Percentiles rank a stretch among this genome's conserved stretches.
phyloP scores from a whole-genome alignment of 1,140 invertebrate genomes.

The Habropoda laboriosa region DNA sequence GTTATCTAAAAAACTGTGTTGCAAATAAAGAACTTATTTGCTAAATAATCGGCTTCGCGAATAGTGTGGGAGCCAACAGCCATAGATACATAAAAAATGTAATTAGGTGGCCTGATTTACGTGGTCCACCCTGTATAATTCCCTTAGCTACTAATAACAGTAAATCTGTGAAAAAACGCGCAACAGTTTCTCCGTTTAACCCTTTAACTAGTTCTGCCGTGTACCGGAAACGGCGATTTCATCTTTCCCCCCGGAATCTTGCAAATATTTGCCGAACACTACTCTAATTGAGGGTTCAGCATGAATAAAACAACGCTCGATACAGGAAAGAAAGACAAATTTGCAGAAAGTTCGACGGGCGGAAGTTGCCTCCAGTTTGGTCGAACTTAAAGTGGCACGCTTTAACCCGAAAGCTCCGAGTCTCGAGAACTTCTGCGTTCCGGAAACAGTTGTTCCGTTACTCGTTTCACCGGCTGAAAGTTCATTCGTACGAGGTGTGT shows the following conservation, averaged over 20 bases:
- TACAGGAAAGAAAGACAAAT: constrained; percentile 27
- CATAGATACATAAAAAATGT: too few relatives aligned
- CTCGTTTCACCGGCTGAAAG: too few relatives aligned
- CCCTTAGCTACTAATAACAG: too few relatives aligned
- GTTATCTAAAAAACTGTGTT: too few relatives aligned
- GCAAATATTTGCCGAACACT: not conserved
- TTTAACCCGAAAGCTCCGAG: not conserved
- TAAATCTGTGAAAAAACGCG: too few relatives aligned
- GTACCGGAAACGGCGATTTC: not conserved
- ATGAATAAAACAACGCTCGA: constrained; percentile 34
- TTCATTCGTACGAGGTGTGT: not conserved
- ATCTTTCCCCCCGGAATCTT: not conserved
- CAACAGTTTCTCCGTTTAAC: not conserved
- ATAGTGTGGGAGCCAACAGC: too few relatives aligned
- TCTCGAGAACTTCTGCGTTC: not conserved
- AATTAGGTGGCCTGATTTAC: too few relatives aligned
- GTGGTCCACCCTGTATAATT: too few relatives aligned
- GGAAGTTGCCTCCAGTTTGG: not conserved
- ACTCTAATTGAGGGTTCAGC: not conserved
- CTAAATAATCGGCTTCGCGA: too few relatives aligned
- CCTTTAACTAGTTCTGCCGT: not conserved
- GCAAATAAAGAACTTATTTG: too few relatives aligned
- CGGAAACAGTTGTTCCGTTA: too few relatives aligned
- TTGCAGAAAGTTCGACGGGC: not conserved
- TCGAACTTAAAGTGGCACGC: constrained; percentile 31